A percentile compares a stretch with the other conserved stretches of the same genome.
Conservation (phyloP, 2,113 vertebrate species). For the Corythoichthys intestinalis region DNA sequence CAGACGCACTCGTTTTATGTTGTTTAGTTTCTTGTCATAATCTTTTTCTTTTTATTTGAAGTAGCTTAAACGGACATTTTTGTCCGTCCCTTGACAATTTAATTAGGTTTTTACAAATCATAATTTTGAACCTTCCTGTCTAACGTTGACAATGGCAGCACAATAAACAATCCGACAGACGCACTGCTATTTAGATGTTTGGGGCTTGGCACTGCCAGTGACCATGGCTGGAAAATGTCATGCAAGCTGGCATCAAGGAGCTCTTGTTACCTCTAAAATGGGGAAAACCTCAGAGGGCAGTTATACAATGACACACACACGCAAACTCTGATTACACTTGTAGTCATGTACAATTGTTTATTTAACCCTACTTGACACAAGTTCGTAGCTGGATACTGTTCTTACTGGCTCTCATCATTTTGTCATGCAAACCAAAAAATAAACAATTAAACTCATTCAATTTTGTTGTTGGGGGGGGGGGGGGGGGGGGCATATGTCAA, state of each 20-base stretch:
- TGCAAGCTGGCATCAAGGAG: constrained; percentile 55
- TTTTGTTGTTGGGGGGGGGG: too few relatives aligned
- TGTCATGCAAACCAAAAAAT: background rate
- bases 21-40: too few relatives aligned
- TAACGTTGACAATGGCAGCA: constrained; percentile 31
- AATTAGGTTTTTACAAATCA: constrained; percentile 39
- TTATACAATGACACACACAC: background rate
- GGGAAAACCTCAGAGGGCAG: constrained; percentile 32
- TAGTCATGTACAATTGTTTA: constrained; percentile 21
- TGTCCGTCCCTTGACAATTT: constrained; percentile 33
- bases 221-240: constrained; percentile 58
- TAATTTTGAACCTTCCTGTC: constrained; percentile 26
- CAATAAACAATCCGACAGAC: constrained; percentile 52
- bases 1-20: too few relatives aligned
- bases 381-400: too few relatives aligned
- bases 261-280: constrained; percentile 55
- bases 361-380: constrained; percentile 2
- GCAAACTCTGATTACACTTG: constrained; percentile 24
- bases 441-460: background rate
- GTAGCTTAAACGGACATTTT: constrained; percentile 34
- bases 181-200: constrained; percentile 32
- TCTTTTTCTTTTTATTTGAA: constrained; percentile 12
- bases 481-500: too few relatives aligned
- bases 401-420: background rate
- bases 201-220: constrained; percentile 29